Conservation (phyloP, 2,113 vertebrate species). For the Ceyx melanurus region DNA sequence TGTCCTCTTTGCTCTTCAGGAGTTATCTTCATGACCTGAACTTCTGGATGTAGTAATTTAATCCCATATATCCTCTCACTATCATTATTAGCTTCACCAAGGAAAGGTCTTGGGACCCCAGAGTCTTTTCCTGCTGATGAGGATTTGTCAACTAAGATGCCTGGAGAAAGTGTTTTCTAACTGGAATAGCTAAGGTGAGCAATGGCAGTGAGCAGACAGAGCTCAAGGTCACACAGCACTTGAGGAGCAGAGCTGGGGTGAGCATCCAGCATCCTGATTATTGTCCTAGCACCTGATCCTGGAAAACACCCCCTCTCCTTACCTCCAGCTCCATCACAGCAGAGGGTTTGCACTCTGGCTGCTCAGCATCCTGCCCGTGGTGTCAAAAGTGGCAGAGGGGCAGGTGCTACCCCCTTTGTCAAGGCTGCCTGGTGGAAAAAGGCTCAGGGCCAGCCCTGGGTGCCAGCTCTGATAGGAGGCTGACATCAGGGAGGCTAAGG, state of each 20-base stretch:
- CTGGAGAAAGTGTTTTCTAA: not conserved
- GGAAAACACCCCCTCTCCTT: not conserved
- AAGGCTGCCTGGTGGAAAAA: slow-evolving; percentile 29
- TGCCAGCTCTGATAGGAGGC: slow-evolving; percentile 57
- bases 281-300: not conserved
- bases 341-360: not conserved
- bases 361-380: slow-evolving; percentile 10
- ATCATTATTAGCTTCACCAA: not conserved
- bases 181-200: not conserved
- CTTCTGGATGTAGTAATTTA: not conserved
- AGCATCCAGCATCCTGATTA: not conserved
- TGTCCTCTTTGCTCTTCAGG: not conserved
- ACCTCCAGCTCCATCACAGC: not conserved
- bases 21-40: not conserved
- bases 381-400: slow-evolving; percentile 45
- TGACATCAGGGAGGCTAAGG: not conserved
- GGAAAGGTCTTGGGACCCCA: not conserved
- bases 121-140: not conserved
- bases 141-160: not conserved
- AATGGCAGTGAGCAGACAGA: not conserved
- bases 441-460: not conserved
- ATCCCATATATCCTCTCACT: not conserved
- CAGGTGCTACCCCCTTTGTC: slow-evolving; percentile 12
- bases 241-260: not conserved
- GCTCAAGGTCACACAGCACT: not conserved